phyloP scores from a whole-genome alignment of 2,797 vertebrate species.

The Rachycentron canadum region DNA sequence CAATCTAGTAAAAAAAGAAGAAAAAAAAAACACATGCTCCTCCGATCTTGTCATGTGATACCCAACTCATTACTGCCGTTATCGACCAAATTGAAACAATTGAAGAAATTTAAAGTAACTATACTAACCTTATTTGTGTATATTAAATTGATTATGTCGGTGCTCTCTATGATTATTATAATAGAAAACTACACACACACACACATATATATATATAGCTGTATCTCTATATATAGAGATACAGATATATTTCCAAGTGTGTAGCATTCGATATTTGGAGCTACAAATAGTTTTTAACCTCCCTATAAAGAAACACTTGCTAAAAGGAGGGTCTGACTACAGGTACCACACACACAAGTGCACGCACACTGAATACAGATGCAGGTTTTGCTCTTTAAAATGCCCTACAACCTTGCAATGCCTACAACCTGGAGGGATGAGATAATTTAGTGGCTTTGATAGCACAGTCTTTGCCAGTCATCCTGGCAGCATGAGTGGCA shows the following conservation, averaged over 20 bases:
- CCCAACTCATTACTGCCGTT: background rate
- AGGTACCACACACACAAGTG: slow-evolving; percentile 32
- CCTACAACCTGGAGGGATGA: slow-evolving; percentile 21
- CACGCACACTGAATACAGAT: slow-evolving; percentile 63
- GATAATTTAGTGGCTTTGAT: slow-evolving; percentile 53
- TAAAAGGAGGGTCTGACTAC: slow-evolving; percentile 38
- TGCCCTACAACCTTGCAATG: slow-evolving; percentile 44
- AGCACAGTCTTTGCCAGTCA: slow-evolving; percentile 35
- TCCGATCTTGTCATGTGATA: slow-evolving; percentile 9
- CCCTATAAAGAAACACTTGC: slow-evolving; percentile 60
- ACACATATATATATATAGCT: too few species aligned
- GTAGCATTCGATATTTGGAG: slow-evolving; percentile 5
- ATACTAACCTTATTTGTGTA: rapidly evolving
- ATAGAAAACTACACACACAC: too few species aligned
- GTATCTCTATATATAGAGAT: too few species aligned
- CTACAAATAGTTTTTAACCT: slow-evolving; percentile 44
- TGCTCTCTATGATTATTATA: background rate
- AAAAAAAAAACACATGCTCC: slow-evolving; percentile 1
- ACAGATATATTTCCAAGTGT: background rate
- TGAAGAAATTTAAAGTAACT: too few species aligned
- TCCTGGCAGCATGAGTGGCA: slow-evolving; percentile 29
- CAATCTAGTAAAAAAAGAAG: background rate
- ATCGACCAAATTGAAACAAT: too few species aligned
- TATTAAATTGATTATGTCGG: too few species aligned
- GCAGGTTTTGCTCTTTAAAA: slow-evolving; percentile 41